phyloP scores from a whole-genome alignment of 2,888 invertebrate genomes.

The Macaria notata region DNA sequence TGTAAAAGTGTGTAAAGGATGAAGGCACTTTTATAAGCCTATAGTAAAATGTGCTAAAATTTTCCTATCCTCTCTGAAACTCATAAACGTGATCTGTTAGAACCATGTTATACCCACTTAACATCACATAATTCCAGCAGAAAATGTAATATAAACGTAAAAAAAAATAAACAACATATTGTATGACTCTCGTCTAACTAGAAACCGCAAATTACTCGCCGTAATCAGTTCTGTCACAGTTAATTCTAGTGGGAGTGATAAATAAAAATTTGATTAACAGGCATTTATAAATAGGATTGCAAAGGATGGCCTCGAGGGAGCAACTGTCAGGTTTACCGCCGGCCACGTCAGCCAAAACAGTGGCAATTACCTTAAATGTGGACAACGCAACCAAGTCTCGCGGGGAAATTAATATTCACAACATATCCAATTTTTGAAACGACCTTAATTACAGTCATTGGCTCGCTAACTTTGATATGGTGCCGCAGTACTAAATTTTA shows the following conservation, averaged over 20 bases:
- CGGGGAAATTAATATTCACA: conserved; percentile 78
- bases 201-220: neutral
- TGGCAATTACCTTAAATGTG: conserved; percentile 81
- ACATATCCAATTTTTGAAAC: conserved; percentile 73
- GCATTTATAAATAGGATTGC: conserved; percentile 79
- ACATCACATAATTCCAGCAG: no score
- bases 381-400: conserved; percentile 73
- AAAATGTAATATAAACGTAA: no score
- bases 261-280: conserved; percentile 74
- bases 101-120: neutral
- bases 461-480: conserved; percentile 3
- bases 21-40: conserved; percentile 17
- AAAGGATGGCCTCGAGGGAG: conserved; percentile 71
- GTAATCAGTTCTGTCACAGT: conserved; percentile 12
- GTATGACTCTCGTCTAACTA: no score
- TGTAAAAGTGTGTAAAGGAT: conserved; percentile 44
- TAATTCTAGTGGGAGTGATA: conserved; percentile 44
- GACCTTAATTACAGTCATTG: conserved; percentile 55
- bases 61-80: conserved; percentile 4
- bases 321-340: conserved; percentile 72
- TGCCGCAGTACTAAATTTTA: neutral
- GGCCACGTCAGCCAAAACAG: conserved; percentile 77
- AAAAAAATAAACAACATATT: no score
- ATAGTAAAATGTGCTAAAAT: conserved; percentile 5
- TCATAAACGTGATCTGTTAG: neutral